Percentiles rank a stretch among this genome's conserved stretches.
phyloP scores from a whole-genome alignment of 2,113 vertebrate species.

The Myocastor coypus region DNA sequence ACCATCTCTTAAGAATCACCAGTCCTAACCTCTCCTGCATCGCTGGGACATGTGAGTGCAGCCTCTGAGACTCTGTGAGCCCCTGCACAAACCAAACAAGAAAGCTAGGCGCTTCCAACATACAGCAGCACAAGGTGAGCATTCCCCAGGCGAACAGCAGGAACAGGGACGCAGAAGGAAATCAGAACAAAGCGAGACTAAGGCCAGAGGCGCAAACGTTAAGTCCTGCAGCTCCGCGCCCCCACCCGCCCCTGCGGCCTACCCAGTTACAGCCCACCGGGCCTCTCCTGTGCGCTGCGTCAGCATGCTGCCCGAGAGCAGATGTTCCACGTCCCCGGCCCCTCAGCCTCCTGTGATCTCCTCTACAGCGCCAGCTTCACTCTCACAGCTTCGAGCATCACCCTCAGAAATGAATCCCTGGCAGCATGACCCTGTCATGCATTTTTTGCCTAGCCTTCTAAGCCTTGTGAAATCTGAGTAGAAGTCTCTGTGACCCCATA shows the following conservation, averaged over 20 bases:
- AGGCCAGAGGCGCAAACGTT: background rate
- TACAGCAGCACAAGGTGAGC: background rate
- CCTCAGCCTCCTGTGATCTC: background rate
- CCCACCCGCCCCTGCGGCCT: background rate
- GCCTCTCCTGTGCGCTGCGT: background rate
- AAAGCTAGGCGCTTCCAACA: background rate
- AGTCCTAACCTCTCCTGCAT: background rate
- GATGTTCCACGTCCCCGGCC: background rate
- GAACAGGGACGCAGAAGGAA: background rate
- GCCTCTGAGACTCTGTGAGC: background rate
- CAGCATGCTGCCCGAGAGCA: background rate
- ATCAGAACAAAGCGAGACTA: background rate
- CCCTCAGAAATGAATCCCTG: background rate
- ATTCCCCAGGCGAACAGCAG: background rate
- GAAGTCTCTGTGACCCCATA: background rate
- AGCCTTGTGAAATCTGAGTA: background rate
- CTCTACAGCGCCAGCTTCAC: background rate
- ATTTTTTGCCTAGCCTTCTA: background rate
- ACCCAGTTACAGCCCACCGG: background rate
- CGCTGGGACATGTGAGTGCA: background rate
- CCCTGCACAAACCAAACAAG: background rate
- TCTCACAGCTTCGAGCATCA: background rate
- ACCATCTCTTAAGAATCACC: background rate
- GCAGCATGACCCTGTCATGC: background rate
- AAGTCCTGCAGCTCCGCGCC: background rate